Percentiles rank a stretch among this genome's conserved stretches.
phyloP scores from a whole-genome alignment of 1,140 invertebrate species.

The Drosophila triauraria region DNA sequence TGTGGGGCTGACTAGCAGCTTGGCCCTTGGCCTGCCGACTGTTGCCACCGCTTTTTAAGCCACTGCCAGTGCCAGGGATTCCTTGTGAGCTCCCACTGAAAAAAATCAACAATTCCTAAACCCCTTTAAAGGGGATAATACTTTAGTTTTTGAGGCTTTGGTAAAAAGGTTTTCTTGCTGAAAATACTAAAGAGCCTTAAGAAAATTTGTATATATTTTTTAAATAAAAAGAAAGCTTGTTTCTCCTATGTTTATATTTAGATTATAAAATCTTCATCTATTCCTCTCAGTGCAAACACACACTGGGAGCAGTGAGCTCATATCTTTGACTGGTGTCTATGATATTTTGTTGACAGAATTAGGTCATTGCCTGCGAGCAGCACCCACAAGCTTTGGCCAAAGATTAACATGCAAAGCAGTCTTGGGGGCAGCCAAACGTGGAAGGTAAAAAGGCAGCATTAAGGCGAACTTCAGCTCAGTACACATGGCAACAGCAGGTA shows the following conservation, averaged over 20 bases:
- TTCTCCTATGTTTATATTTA: no score
- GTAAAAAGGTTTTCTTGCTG: neutral
- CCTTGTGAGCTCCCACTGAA: constrained; percentile 17
- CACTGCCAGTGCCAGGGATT: constrained; percentile 30
- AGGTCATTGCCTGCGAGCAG: constrained; percentile 73
- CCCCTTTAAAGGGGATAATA: no score
- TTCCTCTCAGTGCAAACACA: neutral
- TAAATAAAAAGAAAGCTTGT: no score
- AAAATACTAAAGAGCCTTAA: neutral
- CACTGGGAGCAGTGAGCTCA: constrained; percentile 27
- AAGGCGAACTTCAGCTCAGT: constrained; percentile 3
- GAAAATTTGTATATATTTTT: neutral
- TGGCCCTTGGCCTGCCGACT: constrained; percentile 47
- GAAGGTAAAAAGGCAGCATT: neutral
- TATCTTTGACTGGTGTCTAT: constrained; percentile 54
- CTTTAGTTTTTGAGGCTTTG: neutral
- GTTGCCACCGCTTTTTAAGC: constrained; percentile 14
- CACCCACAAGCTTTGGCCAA: constrained; percentile 43
- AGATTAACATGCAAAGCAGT: constrained; percentile 71
- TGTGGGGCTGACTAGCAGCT: constrained; percentile 42
- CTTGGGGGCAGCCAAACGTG: constrained; percentile 19
- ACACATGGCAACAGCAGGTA: constrained; percentile 16
- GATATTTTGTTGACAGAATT: constrained; percentile 79
- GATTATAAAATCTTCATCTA: no score
- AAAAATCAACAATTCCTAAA: neutral